Evolutionary conservation across 2,797 vertebrate genomes (phyloP).

Genomic region (Cuculus canorus): DNA sequence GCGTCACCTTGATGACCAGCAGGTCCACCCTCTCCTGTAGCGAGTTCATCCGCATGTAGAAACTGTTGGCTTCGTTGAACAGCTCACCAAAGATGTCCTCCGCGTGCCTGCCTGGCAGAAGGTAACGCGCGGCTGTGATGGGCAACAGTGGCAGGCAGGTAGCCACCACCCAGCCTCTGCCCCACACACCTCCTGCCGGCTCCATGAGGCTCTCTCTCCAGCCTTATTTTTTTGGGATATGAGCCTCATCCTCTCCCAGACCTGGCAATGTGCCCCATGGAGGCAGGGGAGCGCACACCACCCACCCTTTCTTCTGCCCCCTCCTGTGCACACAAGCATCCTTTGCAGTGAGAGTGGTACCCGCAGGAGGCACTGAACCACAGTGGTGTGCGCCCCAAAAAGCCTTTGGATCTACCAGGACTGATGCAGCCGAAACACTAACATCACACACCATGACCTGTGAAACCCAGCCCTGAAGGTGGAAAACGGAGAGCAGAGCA

Average conservation of each 20-base stretch:
- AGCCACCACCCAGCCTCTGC: background rate
- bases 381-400: fast-evolving
- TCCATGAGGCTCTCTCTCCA: background rate
- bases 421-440: background rate
- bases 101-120: slow-evolving; percentile 84
- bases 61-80: slow-evolving; percentile 92
- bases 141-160: background rate
- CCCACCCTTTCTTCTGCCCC: background rate
- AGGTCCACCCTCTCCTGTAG: slow-evolving; percentile 92
- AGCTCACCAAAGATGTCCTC: slow-evolving; percentile 93
- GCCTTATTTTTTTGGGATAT: background rate
- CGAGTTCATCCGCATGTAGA: slow-evolving; percentile 91
- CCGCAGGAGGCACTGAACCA: background rate
- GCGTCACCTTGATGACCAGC: slow-evolving; percentile 91
- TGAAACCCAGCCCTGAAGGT: background rate
- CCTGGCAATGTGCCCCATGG: fast-evolving
- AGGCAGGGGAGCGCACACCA: background rate
- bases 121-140: fast-evolving
- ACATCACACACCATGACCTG: fast-evolving
- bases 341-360: fast-evolving
- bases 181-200: fast-evolving
- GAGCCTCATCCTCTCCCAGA: background rate
- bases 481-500: background rate
- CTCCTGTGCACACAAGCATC: fast-evolving
- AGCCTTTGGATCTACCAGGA: background rate